Conservation (phyloP, 2,113 vertebrate species). For the Tragelaphus scriptus region DNA sequence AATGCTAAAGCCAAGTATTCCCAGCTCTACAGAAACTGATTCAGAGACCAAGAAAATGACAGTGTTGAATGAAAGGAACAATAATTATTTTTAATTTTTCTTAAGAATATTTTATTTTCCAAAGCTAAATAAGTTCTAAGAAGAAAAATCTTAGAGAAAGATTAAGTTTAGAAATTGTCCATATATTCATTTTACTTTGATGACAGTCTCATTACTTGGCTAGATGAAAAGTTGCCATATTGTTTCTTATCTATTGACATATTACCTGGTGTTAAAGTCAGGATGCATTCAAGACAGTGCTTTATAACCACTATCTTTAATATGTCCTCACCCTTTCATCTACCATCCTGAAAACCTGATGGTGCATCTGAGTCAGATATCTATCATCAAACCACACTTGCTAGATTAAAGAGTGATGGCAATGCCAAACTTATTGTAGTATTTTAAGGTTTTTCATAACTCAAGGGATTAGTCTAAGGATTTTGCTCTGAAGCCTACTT, state of each 20-base stretch:
- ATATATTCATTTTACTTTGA: background rate
- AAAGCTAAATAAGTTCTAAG: background rate
- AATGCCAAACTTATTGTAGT: background rate
- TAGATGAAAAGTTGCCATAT: background rate
- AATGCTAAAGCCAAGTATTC: background rate
- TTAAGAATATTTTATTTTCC: background rate
- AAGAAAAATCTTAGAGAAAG: background rate
- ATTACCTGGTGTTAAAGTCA: background rate
- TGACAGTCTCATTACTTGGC: background rate
- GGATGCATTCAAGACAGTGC: background rate
- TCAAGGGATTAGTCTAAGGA: background rate
- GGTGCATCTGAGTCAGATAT: background rate
- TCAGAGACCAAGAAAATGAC: background rate
- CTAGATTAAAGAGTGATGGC: background rate
- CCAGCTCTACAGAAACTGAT: background rate
- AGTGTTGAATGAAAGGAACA: rapidly evolving
- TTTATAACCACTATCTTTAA: background rate
- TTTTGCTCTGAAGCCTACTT: background rate
- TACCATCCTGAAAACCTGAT: background rate
- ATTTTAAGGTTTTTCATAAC: background rate
- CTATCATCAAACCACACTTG: background rate
- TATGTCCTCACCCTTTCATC: background rate
- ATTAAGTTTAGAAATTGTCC: background rate
- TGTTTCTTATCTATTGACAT: background rate
- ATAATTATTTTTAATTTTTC: background rate